These are phyloP conservation scores for Hyperopisus bebe DNA, from an alignment of 2,113 vertebrate genomes.

Conservation along the genomic window DNA sequence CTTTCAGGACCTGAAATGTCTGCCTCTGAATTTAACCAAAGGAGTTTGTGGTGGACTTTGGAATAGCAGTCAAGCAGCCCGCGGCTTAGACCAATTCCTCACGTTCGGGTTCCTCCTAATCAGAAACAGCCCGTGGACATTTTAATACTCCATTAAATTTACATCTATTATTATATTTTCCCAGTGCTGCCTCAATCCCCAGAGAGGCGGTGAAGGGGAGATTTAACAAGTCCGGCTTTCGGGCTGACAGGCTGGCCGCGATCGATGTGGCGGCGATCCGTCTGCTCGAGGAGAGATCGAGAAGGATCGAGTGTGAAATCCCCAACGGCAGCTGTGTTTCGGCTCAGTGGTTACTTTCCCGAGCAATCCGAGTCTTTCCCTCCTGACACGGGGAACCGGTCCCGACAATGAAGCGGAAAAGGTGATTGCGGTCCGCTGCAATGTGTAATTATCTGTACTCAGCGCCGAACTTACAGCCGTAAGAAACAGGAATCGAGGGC, in stretches of 20 bases:
- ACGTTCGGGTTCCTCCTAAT: conserved; percentile 27
- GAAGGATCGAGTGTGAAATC: background rate
- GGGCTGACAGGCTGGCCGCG: background rate
- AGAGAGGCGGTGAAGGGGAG: background rate
- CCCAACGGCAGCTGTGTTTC: background rate
- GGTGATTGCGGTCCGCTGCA: background rate
- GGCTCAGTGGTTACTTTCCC: background rate
- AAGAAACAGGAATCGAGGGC: background rate
- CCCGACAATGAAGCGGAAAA: background rate
- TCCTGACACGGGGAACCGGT: background rate
- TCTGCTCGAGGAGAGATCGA: conserved; percentile 7
- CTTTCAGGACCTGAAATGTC: too few relatives aligned
- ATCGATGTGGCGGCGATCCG: background rate
- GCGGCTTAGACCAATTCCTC: conserved; percentile 9
- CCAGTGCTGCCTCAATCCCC: background rate
- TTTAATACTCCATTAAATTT: conserved; percentile 27
- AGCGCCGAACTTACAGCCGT: background rate
- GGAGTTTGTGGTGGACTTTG: conserved; percentile 1
- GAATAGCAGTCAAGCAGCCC: conserved; percentile 17
- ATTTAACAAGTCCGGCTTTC: background rate
- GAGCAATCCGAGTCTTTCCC: background rate
- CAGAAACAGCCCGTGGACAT: conserved; percentile 26
- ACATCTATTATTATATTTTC: conserved; percentile 23
- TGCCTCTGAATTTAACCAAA: conserved; percentile 17
- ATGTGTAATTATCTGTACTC: background rate